Conservation (phyloP, 2,113 vertebrate genomes). For the Cyrtonyx montezumae region DNA sequence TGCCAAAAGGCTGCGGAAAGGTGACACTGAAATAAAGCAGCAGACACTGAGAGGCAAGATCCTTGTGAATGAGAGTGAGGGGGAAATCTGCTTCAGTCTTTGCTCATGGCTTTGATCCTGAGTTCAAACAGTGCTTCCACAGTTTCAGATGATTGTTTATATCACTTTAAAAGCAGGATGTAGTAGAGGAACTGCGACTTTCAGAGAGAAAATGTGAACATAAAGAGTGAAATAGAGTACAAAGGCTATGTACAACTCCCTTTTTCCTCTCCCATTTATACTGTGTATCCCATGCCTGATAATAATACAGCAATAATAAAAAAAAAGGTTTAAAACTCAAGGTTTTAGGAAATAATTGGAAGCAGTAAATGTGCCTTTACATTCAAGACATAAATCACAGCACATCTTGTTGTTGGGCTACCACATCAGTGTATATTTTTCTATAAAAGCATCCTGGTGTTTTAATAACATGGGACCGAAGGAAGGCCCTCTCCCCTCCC, state of each 20-base stretch:
- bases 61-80: not conserved
- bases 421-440: not conserved
- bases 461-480: not conserved
- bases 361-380: not conserved
- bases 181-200: not conserved
- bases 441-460: not conserved
- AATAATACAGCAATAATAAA: not conserved
- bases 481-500: not conserved
- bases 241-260: not conserved
- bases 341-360: not conserved
- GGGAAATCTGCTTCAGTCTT: not conserved
- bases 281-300: not conserved
- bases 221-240: not conserved
- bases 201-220: not conserved
- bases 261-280: not conserved
- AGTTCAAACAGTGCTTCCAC: not conserved
- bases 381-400: not conserved
- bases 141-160: not conserved
- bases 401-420: not conserved
- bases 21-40: constrained; percentile 26
- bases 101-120: not conserved
- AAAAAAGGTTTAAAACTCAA: not conserved
- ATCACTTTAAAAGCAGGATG: not conserved
- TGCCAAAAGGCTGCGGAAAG: constrained; percentile 15
- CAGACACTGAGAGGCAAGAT: not conserved